Evolutionary conservation across 1,140 invertebrate species (phyloP).

Genomic region (Trissolcus basalis): DNA sequence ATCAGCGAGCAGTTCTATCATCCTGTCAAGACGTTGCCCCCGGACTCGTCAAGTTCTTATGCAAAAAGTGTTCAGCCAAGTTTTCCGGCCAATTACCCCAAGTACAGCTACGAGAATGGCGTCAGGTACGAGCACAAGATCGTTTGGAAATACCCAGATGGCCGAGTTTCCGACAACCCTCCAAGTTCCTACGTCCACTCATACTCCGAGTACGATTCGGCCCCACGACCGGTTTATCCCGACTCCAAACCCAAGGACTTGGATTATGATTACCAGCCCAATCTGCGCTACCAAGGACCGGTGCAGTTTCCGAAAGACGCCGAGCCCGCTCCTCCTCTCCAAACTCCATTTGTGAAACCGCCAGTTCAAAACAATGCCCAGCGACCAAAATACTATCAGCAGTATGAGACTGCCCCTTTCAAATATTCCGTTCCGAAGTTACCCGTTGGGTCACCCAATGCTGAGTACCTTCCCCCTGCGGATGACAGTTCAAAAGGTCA

Average conservation of each 20-base stretch:
- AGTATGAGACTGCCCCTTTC: constrained; percentile 25
- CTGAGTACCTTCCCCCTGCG: constrained; percentile 65
- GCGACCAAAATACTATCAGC: constrained; percentile 15
- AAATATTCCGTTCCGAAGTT: constrained; percentile 60
- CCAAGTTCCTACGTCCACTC: constrained; percentile 66
- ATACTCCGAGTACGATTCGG: constrained; percentile 58
- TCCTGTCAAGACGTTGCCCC: constrained; percentile 24
- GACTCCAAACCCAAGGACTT: constrained; percentile 3
- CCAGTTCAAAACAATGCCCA: not conserved
- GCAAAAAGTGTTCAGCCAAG: constrained; percentile 2
- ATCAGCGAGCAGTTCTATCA: constrained; percentile 48
- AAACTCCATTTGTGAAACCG: constrained; percentile 56
- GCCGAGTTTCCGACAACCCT: constrained; percentile 66
- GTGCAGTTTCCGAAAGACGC: constrained; percentile 68
- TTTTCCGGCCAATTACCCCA: constrained; percentile 48
- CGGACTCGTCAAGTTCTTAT: constrained; percentile 1
- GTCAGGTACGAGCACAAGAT: constrained; percentile 72
- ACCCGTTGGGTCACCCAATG: constrained; percentile 62
- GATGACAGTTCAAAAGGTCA: constrained; percentile 25
- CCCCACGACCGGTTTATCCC: constrained; percentile 6
- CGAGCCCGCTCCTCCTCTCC: constrained; percentile 26
- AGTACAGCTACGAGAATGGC: constrained; percentile 70
- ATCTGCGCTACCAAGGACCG: constrained; percentile 68
- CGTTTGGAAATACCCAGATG: constrained; percentile 74
- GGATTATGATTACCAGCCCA: constrained; percentile 12